A percentile compares a stretch with the other conserved stretches of the same genome.
phyloP scores from a whole-genome alignment of 2,888 invertebrate genomes.

The Xylota segnis region DNA sequence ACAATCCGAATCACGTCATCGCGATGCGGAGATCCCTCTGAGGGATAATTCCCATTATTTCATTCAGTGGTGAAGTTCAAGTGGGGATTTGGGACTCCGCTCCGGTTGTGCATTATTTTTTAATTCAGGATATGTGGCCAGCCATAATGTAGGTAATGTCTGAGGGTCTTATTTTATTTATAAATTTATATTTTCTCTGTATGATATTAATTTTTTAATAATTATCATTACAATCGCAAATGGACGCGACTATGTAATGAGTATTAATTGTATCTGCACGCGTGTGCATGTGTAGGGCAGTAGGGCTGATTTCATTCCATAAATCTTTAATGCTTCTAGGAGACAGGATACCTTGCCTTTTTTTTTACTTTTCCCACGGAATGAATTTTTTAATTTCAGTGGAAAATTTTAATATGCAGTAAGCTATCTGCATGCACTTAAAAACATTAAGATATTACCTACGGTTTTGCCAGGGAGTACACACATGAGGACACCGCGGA shows the following conservation, averaged over 20 bases:
- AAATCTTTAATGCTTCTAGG: slow-evolving; percentile 26
- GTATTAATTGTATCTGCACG: slow-evolving; percentile 25
- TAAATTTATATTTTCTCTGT: slow-evolving; percentile 23
- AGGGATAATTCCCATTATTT: slow-evolving; percentile 55
- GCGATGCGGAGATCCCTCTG: slow-evolving; percentile 31
- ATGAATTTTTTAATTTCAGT: slow-evolving; percentile 44
- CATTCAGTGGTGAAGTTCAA: slow-evolving; percentile 50
- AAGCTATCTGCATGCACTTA: slow-evolving; percentile 60
- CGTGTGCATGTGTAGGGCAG: neutral
- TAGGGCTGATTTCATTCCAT: slow-evolving; percentile 19
- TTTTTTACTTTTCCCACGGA: slow-evolving; percentile 26
- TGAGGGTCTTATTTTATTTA: neutral
- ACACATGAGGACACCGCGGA: neutral
- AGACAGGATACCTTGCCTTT: slow-evolving; percentile 30
- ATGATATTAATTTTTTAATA: slow-evolving; percentile 49
- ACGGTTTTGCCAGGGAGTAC: neutral
- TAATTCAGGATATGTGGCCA: slow-evolving; percentile 33
- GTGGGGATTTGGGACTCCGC: slow-evolving; percentile 53
- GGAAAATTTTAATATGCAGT: slow-evolving; percentile 50
- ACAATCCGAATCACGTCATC: slow-evolving; percentile 62
- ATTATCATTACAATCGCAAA: slow-evolving; percentile 67
- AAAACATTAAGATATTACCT: slow-evolving; percentile 55
- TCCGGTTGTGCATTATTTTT: slow-evolving; percentile 30
- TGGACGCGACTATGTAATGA: slow-evolving; percentile 53
- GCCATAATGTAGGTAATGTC: slow-evolving; percentile 25